Evolutionary conservation across 2,113 vertebrate genomes (phyloP), one percentile per base, ranked within the genome.

Genomic region (Ophthalmolycus amberensis): DNA sequence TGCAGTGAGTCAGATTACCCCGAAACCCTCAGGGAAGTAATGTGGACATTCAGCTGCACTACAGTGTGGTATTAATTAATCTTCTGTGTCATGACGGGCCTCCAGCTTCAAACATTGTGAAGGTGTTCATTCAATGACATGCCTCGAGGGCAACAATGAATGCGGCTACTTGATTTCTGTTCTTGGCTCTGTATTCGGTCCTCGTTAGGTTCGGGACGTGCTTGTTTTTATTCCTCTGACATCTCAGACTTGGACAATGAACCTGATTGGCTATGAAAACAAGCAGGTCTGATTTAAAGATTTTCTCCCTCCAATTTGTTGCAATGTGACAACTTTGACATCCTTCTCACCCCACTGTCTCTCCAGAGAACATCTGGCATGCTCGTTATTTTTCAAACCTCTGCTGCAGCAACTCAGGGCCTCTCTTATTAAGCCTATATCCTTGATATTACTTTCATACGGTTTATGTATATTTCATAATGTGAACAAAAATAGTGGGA

Each of bases 241-340:
- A 52, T 78, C 18, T 50, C 50, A 14, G 27, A 32, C 50, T 58
- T 58, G 46, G 48, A 64, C 84, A 66, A n/a, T 83, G 38, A 85
- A 52, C 44, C 56, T 60, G 46, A 87, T 42, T 65, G 75, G 27
- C 52, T 54, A 60, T 85, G 77, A 85, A 83, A 82, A 71, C 65
- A 48, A 54, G 71, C 52, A 65, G 71, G 52, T 81, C 29, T 72
- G 46, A 71, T 74, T 85, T 72, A 82, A 75, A 73, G 27, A 60
- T 63, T 44, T 77, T 75, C 75, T 70, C 18, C 68, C 25, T 5
- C 29, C 27, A 22, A 32, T 84, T 75, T 70, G 56, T 84, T 70
- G 70, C 63, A 2, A 3, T 68, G 65, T 84, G 81, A 75, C 78
- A 73, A 54, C 48, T 78, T 59, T 88, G 84, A 80, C 84, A 75